Evolutionary conservation across 2,113 vertebrate species (phyloP), one percentile per base, ranked within the genome.

Genomic region (Daboia siamensis): DNA sequence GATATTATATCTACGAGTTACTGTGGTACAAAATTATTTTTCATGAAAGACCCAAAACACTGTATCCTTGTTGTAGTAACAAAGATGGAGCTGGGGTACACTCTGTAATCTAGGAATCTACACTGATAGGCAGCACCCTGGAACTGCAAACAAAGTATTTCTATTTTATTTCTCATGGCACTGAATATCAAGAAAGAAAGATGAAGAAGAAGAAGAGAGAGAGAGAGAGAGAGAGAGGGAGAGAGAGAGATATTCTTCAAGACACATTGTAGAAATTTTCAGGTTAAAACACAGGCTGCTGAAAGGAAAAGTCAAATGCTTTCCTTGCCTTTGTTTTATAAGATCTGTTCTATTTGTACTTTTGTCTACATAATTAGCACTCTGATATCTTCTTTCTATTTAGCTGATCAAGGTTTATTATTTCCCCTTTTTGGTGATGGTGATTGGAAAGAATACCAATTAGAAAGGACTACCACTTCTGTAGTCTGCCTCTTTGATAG

Each of bases 291-390:
- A 57, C 12, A 91, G 91, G 69, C 90, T 94, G 95, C 90, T 93
- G 59, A 86, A 33, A 5, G 46, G n/a, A 17, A 89, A 74, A 91
- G 91, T 29, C 84, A 39, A 39, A 39, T 84, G 91, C 80, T 93
- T 93, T 91, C 84, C 55, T 88, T 46, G 33, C 94, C 90, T 94
- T 90, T 74, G 89, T 39, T 91, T 90, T 48, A 87, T 87, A 88
- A 87, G 92, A 92, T 92, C 21, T 26, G 86, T 89, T 85, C 95
- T 69, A 48, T 96, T 94, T 94, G 91, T 88, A 92, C 80, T 96
- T 95, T 91, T 92, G 90, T 94, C 91, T 93, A 74, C 29, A 52
- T 96, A 95, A 96, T 96, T 94, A 94, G 92, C 86, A 95, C 90
- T 91, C 48, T 93, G 86, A 94, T 86, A 85, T 91, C 89, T 55